Evolutionary conservation across 1,140 invertebrate species (phyloP).

Genomic region (Brachystomella parvula): DNA sequence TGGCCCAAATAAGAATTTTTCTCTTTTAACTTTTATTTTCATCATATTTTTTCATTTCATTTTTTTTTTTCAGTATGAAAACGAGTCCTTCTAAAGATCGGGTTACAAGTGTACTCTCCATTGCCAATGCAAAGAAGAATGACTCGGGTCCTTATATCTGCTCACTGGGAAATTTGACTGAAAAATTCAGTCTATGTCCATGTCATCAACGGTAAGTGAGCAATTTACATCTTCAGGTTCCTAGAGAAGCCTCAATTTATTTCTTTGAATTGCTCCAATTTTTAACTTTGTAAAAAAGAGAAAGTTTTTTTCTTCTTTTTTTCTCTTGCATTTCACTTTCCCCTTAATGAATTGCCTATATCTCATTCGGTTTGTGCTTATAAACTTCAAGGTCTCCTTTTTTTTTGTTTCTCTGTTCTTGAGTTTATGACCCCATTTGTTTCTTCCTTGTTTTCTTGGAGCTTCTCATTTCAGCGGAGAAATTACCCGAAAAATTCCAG

Average conservation of each 20-base stretch:
- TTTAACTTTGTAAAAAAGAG: neutral
- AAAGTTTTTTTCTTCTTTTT: neutral
- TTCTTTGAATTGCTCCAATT: neutral
- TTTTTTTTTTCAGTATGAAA: constrained; percentile 58
- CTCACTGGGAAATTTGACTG: constrained; percentile 64
- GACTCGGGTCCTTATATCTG: constrained; percentile 83
- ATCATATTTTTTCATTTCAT: constrained; percentile 18
- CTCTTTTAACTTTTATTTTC: neutral
- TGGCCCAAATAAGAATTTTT: neutral
- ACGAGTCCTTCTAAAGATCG: constrained; percentile 66
- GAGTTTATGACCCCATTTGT: too few relatives aligned
- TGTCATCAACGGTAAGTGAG: constrained; percentile 65
- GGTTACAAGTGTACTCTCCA: constrained; percentile 67
- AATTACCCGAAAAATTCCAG: too few relatives aligned
- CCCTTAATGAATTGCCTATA: too few relatives aligned
- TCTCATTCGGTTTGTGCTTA: too few relatives aligned
- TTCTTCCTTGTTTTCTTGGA: too few relatives aligned
- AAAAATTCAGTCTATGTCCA: constrained; percentile 65
- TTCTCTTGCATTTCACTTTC: too few relatives aligned
- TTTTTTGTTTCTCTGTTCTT: too few relatives aligned
- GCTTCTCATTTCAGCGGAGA: too few relatives aligned
- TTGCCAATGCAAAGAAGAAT: constrained; percentile 68
- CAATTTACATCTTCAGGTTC: neutral
- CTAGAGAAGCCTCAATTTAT: neutral
- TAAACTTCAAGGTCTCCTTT: too few relatives aligned